Conservation (phyloP, 2,888 invertebrate species). For the Teinopalpus imperialis region DNA sequence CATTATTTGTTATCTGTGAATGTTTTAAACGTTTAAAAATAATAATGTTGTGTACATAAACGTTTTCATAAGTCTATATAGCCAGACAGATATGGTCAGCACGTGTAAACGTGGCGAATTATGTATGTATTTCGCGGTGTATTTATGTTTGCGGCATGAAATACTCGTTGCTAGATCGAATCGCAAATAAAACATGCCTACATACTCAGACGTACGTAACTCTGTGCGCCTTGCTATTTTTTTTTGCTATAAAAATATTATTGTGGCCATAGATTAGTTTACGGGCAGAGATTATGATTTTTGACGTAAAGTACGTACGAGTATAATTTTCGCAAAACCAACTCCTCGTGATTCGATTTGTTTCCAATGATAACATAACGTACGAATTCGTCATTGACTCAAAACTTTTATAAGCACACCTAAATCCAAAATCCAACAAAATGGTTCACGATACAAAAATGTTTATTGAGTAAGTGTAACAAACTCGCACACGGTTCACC, state of each 20-base stretch:
- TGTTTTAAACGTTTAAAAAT: neutral
- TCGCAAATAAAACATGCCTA: slow-evolving; percentile 40
- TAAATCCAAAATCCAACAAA: too few species aligned
- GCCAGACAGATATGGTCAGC: slow-evolving; percentile 19
- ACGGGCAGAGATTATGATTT: slow-evolving; percentile 17
- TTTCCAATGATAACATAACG: too few species aligned
- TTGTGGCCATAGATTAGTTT: slow-evolving; percentile 15
- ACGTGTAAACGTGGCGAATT: slow-evolving; percentile 32
- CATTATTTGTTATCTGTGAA: slow-evolving; percentile 6
- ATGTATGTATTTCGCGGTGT: slow-evolving; percentile 30
- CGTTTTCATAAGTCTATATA: slow-evolving; percentile 10
- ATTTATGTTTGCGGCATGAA: slow-evolving; percentile 29
- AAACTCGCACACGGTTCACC: too few species aligned
- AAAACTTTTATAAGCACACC: too few species aligned
- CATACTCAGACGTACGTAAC: slow-evolving; percentile 46
- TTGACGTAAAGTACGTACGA: too few species aligned
- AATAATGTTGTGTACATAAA: slow-evolving; percentile 12
- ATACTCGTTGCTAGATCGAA: slow-evolving; percentile 29
- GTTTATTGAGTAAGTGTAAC: too few species aligned
- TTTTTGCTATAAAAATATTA: slow-evolving; percentile 34
- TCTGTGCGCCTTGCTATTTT: slow-evolving; percentile 25
- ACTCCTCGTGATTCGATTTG: too few species aligned
- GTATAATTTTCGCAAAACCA: too few species aligned
- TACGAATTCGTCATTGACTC: too few species aligned
- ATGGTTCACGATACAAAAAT: too few species aligned